These are phyloP conservation scores for Camponotus fellah DNA, from an alignment of 2,888 invertebrate genomes.

Conservation along the genomic window DNA sequence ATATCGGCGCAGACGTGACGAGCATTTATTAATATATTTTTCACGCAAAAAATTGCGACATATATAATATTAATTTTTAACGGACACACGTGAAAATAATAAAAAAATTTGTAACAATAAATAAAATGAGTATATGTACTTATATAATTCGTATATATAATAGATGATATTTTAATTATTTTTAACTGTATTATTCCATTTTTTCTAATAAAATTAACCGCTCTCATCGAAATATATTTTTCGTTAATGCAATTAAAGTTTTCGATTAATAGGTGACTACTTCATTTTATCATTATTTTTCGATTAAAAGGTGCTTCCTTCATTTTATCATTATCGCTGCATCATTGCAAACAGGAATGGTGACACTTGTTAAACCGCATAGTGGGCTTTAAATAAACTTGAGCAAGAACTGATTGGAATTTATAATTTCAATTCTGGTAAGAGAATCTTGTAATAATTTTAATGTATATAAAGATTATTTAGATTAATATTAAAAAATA, in stretches of 20 bases:
- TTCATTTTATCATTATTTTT: background rate
- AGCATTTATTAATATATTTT: background rate
- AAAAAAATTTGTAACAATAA: background rate
- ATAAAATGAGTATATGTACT: background rate
- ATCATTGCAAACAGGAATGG: background rate
- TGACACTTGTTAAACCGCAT: background rate
- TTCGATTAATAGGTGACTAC: background rate
- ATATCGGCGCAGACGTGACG: background rate
- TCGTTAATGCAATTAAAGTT: background rate
- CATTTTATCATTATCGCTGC: background rate
- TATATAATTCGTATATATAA: no score
- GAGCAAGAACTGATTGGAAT: background rate
- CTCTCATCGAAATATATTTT: background rate
- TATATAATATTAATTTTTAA: background rate
- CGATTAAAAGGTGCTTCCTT: background rate
- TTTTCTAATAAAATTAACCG: background rate
- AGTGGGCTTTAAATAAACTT: background rate
- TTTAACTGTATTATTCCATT: background rate
- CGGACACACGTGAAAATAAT: background rate
- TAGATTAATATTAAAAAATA: no score
- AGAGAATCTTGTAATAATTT: background rate
- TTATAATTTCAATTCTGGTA: background rate
- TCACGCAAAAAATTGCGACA: background rate
- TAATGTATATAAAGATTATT: no score
- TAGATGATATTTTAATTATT: background rate